phyloP scores from a whole-genome alignment of 2,888 invertebrate species.

The Leucophenga montana region DNA sequence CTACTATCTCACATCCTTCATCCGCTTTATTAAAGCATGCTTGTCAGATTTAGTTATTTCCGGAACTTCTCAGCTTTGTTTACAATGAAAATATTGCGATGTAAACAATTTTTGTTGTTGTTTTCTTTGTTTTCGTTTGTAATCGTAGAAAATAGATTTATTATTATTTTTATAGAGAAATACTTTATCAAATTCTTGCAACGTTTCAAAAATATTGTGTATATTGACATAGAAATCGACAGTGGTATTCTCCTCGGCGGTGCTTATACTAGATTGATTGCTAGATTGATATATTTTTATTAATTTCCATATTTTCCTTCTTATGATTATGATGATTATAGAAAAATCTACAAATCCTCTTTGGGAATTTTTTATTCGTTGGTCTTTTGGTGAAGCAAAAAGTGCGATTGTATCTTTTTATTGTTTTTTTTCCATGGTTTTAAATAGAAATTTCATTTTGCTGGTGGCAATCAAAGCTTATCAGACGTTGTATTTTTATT shows the following conservation, averaged over 20 bases:
- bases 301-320: too few relatives aligned
- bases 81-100: constrained; percentile 11
- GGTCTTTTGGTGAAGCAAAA: too few relatives aligned
- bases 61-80: neutral
- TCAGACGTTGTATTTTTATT: neutral
- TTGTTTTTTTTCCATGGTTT: neutral
- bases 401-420: too few relatives aligned
- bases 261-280: too few relatives aligned
- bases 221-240: too few relatives aligned
- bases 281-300: too few relatives aligned
- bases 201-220: neutral
- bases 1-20: constrained; percentile 34
- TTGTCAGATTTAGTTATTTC: constrained; percentile 35
- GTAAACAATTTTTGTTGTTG: neutral
- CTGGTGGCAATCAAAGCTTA: constrained; percentile 10
- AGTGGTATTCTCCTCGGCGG: too few relatives aligned
- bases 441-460: neutral
- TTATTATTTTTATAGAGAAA: constrained; percentile 7
- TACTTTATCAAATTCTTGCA: neutral
- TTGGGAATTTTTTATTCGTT: too few relatives aligned
- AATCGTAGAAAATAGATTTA: neutral
- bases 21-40: neutral
- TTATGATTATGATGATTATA: too few relatives aligned
- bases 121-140: neutral
- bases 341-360: too few relatives aligned